phyloP scores from a whole-genome alignment of 2,888 invertebrate genomes.

The Tetragnatha montana region DNA sequence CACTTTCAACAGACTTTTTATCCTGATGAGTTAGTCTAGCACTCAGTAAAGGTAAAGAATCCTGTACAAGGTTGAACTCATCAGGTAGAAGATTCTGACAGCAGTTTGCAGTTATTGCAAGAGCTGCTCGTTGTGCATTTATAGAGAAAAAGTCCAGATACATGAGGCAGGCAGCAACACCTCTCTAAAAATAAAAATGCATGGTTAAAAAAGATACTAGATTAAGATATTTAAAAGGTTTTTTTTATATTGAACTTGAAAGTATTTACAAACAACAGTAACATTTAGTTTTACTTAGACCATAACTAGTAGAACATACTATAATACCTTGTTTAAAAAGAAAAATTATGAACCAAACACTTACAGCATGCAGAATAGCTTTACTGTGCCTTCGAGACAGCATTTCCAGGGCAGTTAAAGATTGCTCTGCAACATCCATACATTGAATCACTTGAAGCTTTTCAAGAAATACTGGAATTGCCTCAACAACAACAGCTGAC shows the following conservation, averaged over 20 bases:
- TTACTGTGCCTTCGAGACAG: conserved; percentile 96
- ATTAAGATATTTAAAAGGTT: too few relatives aligned
- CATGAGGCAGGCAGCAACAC: conserved; percentile 95
- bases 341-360: conserved; percentile 73
- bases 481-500: conserved; percentile 95
- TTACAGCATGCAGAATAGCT: conserved; percentile 92
- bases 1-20: conserved; percentile 98
- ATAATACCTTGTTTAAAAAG: too few relatives aligned
- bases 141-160: conserved; percentile 99
- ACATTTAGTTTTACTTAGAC: too few relatives aligned
- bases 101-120: conserved; percentile 98
- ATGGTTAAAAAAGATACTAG: background rate
- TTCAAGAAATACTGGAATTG: conserved; percentile 96
- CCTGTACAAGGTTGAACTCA: conserved; percentile 94
- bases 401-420: conserved; percentile 97
- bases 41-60: conserved; percentile 90
- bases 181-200: conserved; percentile 81
- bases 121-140: conserved; percentile 95
- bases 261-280: background rate
- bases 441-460: conserved; percentile 98
- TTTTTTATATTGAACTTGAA: background rate
- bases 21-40: conserved; percentile 84
- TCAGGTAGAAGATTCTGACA: conserved; percentile 94
- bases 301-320: too few relatives aligned
- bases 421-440: conserved; percentile 99